These are phyloP conservation scores for Coenonympha arcania DNA, from an alignment of 2,888 invertebrate genomes.

Conservation along the genomic window DNA sequence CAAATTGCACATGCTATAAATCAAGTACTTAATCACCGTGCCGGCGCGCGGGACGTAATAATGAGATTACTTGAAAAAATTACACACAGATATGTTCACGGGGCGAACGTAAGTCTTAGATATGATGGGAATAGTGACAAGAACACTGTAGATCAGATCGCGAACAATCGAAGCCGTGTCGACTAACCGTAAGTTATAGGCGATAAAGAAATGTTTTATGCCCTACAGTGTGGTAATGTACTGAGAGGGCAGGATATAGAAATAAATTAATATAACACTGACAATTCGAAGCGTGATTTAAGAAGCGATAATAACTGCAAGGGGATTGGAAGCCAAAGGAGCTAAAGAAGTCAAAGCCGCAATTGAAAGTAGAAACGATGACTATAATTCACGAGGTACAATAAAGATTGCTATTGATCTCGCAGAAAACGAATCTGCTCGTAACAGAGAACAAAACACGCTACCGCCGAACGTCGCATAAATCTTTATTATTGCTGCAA, in stretches of 20 bases:
- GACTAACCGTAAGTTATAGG: constrained; percentile 21
- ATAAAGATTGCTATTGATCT: constrained; percentile 72
- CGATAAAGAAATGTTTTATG: constrained; percentile 19
- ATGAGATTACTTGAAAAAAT: constrained; percentile 71
- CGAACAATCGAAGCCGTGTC: constrained; percentile 24
- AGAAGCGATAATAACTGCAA: constrained; percentile 61
- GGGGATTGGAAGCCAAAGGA: constrained; percentile 57
- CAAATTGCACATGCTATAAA: constrained; percentile 72
- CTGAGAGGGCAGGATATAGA: constrained; percentile 12
- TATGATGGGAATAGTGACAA: constrained; percentile 43
- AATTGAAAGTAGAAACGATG: constrained; percentile 56
- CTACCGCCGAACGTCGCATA: constrained; percentile 73
- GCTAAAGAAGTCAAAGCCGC: constrained; percentile 60
- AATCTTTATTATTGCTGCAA: constrained; percentile 74
- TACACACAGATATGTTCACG: constrained; percentile 45
- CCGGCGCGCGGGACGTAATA: constrained; percentile 56
- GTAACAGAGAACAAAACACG: constrained; percentile 72
- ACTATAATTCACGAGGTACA: constrained; percentile 64
- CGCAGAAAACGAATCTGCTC: constrained; percentile 69
- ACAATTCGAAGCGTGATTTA: constrained; percentile 51
- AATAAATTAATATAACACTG: constrained; percentile 37
- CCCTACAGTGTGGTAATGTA: constrained; percentile 11
- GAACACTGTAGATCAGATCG: constrained; percentile 38
- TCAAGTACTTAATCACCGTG: constrained; percentile 70
- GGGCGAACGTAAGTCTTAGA: constrained; percentile 28